phyloP scores from a whole-genome alignment of 2,888 invertebrate genomes.

The Palloptera scutellata region DNA sequence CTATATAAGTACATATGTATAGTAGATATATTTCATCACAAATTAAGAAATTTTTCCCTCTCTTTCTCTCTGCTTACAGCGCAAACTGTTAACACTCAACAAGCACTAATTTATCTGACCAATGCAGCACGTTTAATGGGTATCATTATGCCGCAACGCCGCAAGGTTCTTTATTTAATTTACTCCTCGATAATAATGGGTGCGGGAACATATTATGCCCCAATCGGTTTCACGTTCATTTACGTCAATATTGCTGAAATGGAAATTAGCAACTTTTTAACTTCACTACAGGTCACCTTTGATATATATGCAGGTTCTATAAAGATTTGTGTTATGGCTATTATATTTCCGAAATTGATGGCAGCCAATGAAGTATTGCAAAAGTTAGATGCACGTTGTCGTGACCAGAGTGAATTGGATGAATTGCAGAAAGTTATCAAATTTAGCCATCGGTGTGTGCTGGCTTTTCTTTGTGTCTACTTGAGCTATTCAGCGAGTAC shows the following conservation, averaged over 20 bases:
- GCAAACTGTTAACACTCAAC: slow-evolving; percentile 16
- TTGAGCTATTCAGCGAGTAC: slow-evolving; percentile 31
- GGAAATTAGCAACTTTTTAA: slow-evolving; percentile 42
- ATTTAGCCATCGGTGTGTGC: slow-evolving; percentile 40
- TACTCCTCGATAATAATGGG: slow-evolving; percentile 29
- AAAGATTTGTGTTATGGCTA: slow-evolving; percentile 38
- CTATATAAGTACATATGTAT: too few species aligned
- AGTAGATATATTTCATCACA: too few species aligned
- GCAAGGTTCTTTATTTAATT: slow-evolving; percentile 25
- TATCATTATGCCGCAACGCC: slow-evolving; percentile 16
- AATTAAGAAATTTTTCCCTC: too few species aligned
- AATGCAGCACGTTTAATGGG: slow-evolving; percentile 30
- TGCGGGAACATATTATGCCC: slow-evolving; percentile 22
- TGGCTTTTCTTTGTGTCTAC: slow-evolving; percentile 40
- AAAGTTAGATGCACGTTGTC: slow-evolving; percentile 41
- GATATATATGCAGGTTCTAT: slow-evolving; percentile 40
- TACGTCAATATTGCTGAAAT: slow-evolving; percentile 30
- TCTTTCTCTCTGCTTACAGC: too few species aligned
- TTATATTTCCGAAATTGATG: slow-evolving; percentile 30
- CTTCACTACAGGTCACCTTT: slow-evolving; percentile 46
- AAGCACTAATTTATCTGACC: slow-evolving; percentile 36
- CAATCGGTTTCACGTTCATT: slow-evolving; percentile 36
- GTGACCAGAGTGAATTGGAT: slow-evolving; percentile 29
- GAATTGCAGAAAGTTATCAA: slow-evolving; percentile 33
- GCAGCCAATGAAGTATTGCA: slow-evolving; percentile 35